Percentiles rank a stretch among this genome's conserved stretches.
Evolutionary conservation across 2,797 vertebrate species (phyloP).

Genomic region (Dendrocincla fuliginosa): DNA sequence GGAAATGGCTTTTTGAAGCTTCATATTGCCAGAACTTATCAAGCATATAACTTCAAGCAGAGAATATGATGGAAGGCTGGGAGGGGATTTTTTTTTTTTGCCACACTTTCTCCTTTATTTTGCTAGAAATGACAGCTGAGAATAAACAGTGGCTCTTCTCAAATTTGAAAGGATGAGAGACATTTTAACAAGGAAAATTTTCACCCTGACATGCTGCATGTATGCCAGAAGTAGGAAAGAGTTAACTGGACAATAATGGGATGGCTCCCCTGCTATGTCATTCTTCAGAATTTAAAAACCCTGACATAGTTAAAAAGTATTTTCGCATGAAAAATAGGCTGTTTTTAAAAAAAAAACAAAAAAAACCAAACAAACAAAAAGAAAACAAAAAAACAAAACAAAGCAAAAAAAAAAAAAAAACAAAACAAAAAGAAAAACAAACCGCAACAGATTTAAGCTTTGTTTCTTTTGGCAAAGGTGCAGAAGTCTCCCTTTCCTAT

Average conservation of each 20-base stretch:
- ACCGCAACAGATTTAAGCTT: not conserved
- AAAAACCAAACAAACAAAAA: no score
- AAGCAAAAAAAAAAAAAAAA: no score
- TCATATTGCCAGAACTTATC: not conserved
- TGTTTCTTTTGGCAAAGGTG: not conserved
- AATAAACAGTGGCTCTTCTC: not conserved
- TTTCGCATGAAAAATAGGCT: not conserved
- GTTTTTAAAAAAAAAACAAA: not conserved
- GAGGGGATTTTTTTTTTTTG: not conserved
- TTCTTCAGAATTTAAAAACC: not conserved
- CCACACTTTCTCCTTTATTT: not conserved
- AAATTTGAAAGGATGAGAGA: not conserved
- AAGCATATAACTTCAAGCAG: constrained; percentile 17
- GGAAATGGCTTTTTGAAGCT: constrained; percentile 13
- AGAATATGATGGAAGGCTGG: not conserved
- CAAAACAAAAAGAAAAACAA: not conserved
- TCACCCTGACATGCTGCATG: not conserved
- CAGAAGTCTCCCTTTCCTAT: not conserved
- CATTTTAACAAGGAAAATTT: not conserved
- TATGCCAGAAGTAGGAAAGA: not conserved
- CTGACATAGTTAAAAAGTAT: not conserved
- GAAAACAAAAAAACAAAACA: not conserved
- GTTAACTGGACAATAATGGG: not conserved
- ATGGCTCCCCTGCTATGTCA: not conserved
- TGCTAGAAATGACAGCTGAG: not conserved